Percentiles rank a stretch among this genome's conserved stretches.
Conservation (phyloP, 2,797 vertebrate genomes). For the Etheostoma perlongum region DNA sequence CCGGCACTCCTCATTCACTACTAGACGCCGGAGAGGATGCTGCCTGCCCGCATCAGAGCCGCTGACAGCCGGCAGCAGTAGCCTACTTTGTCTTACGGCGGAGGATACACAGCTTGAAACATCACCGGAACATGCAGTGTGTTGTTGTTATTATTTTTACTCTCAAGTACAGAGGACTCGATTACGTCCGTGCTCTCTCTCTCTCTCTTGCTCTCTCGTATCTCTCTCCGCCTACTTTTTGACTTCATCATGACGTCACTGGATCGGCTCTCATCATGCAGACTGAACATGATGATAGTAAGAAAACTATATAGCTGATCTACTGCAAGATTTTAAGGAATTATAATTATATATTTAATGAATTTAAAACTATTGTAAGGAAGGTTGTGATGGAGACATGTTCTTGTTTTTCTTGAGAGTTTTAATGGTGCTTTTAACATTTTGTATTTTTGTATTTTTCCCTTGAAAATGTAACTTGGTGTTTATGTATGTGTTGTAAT, state of each 20-base stretch:
- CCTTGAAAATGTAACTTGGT: too few species aligned
- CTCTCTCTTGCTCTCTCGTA: slow-evolving; percentile 15
- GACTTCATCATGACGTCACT: slow-evolving; percentile 68
- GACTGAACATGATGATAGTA: slow-evolving; percentile 1
- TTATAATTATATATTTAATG: too few species aligned
- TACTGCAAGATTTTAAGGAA: too few species aligned
- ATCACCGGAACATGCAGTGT: not conserved
- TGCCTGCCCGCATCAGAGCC: slow-evolving; percentile 42
- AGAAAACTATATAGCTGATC: too few species aligned
- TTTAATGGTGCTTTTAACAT: too few species aligned
- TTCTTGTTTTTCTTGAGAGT: too few species aligned
- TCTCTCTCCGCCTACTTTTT: slow-evolving; percentile 46
- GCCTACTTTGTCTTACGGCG: not conserved
- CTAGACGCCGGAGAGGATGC: slow-evolving; percentile 41
- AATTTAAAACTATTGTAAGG: too few species aligned
- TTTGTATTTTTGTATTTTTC: too few species aligned
- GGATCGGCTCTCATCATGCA: slow-evolving; percentile 34
- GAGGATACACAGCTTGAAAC: not conserved
- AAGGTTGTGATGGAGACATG: too few species aligned
- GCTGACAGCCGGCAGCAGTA: not conserved
- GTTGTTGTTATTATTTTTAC: slow-evolving; percentile 18
- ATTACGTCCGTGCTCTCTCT: not conserved
- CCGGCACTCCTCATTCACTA: slow-evolving; percentile 58
- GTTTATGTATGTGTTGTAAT: too few species aligned
- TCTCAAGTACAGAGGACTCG: slow-evolving; percentile 18